Evolutionary conservation across 2,113 vertebrate species (phyloP), one percentile per base, ranked within the genome.

Genomic region (Laticauda colubrina): DNA sequence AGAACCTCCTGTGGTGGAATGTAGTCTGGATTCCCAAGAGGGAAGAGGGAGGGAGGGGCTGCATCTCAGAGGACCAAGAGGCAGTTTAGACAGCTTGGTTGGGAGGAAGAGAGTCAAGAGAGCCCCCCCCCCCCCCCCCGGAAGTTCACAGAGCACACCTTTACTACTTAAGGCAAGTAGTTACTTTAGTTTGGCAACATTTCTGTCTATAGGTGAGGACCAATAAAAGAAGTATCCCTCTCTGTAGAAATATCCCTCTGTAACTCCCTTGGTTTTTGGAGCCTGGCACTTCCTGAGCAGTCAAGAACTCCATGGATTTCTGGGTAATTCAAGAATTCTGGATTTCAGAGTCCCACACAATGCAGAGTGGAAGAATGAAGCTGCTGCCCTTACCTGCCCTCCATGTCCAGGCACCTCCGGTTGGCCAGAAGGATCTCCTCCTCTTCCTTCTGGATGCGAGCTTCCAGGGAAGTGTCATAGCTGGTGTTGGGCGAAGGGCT

Each of bases 391-490:
- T 95, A 99, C 99, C 99, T 98, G 98, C 99, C 99, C 95, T 99
- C 99, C 99, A 99, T 99, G 96, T 99, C 99, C 2, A 99, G 97
- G 94, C 99, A 99, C 88, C 99, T 98, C 29, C 99, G 98, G 95
- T 99, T 99, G 89, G 99, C 99, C 98, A 99, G 98, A 85, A 99
- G 96, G 94, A 99, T 99, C 97, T 99, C 99, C 94, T 99, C 99
- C 86, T 99, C 99, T 92, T 99, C 99, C 95, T 99, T 99, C 97
- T 99, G 99, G 93, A 99, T 99, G 2, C 98, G 98, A 85, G 98
- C 99, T 96, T 99, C 99, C 95, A 99, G 98, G 0, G 98, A 99
- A 0, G 98, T 99, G 96, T 99, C 99, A 0, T 99, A 99, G 97
- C 99, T 99, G 95, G 98, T 98, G 95, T 98, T 98, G 89, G 98